Percentiles rank a stretch among this genome's conserved stretches.
These are phyloP conservation scores for Scomber scombrus DNA, from an alignment of 2,113 vertebrate species.

Conservation along the genomic window DNA sequence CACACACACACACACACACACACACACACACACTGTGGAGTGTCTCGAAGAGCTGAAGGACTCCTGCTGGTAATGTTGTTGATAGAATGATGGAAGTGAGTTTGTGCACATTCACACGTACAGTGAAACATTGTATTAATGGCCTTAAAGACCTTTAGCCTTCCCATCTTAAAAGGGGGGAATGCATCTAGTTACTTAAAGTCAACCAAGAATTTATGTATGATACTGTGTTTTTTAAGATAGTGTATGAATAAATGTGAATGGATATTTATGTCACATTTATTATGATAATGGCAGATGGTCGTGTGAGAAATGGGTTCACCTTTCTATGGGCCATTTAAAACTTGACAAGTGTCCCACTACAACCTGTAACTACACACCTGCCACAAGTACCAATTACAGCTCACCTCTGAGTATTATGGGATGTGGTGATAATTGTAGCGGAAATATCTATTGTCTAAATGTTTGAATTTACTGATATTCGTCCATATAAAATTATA, in stretches of 20 bases:
- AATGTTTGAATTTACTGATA: background rate
- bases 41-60: constrained; percentile 4
- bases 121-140: background rate
- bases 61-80: constrained; percentile 7
- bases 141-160: background rate
- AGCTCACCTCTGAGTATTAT: background rate
- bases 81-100: background rate
- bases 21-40: background rate
- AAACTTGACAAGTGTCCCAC: too few species aligned
- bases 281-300: too few species aligned
- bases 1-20: background rate
- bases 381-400: background rate
- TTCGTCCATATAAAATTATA: background rate
- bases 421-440: background rate
- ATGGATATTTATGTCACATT: too few species aligned
- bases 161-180: background rate
- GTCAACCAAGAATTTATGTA: background rate
- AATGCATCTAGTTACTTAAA: background rate
- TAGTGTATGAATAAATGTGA: too few species aligned
- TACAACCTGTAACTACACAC: background rate
- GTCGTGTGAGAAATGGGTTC: too few species aligned
- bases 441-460: too few species aligned
- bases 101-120: constrained; percentile 14
- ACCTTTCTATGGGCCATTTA: background rate
- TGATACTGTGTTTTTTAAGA: too few species aligned